Evolutionary conservation across 2,888 invertebrate species (phyloP), one percentile per base, ranked within the genome.

Genomic region (Colostygia pectinataria): DNA sequence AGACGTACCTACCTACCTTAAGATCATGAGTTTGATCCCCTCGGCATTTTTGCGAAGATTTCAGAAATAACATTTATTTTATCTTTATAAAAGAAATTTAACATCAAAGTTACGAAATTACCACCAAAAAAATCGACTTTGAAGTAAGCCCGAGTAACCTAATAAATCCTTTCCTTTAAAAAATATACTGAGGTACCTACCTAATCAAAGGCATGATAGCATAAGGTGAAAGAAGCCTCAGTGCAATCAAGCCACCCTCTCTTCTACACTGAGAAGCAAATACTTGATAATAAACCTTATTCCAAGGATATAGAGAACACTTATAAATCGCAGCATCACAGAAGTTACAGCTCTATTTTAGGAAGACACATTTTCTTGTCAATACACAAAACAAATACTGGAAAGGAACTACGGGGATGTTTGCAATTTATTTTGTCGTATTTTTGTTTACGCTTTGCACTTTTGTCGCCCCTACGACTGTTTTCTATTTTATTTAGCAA

Each of bases 311-410:
- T 46, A 46, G 13, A 41, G 32, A 32, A 36, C 14, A 25, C 34
- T 20, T 18, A 10, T 25, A 29, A 42, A 33, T 32, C 42, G 41
- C 42, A 42, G 31, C 15, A 10, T 68, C 71, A 63, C 65, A 65
- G 74, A 78, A 79, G 77, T 80, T 77, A 51, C 74, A 74, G 73
- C 42, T 53, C 42, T 41, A 33, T 49, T 47, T 53, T 39, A 69
- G 73, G 71, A 43, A 29, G 46, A 77, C 80, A 81, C 77, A 83
- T 81, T n/a, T 79, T 82, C 79, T 79, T 83, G 84, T 84, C 84
- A 85, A 86, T 80, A 86, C 68, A 75, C 69, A 74, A 66, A 66
- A 72, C 66, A 83, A 84, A 85, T 74, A 81, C 59, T 65, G 61
- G 66, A 68, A 70, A 69, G 66, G 70, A 79, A 78, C 41, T 41